Percentiles rank a stretch among this genome's conserved stretches.
Evolutionary conservation across 1,140 invertebrate species (phyloP).

Genomic region (Atopsyche davidsoni): DNA sequence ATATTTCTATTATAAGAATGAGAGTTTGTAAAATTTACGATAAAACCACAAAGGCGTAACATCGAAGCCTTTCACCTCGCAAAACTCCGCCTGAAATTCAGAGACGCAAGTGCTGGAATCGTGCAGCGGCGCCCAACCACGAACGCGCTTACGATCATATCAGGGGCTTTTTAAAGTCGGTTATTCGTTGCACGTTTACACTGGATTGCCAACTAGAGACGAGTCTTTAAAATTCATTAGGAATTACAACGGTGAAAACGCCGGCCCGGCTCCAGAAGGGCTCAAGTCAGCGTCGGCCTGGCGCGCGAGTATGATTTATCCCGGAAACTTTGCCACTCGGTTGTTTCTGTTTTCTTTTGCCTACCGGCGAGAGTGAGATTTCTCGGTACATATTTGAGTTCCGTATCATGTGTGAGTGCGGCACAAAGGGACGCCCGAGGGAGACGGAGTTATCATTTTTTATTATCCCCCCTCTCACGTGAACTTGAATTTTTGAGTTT

Average conservation of each 20-base stretch:
- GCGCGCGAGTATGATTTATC: slow-evolving; percentile 5
- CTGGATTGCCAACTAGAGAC: slow-evolving; percentile 29
- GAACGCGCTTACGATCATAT: slow-evolving; percentile 1
- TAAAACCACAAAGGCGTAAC: background rate
- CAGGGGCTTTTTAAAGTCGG: slow-evolving; percentile 14
- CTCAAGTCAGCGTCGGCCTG: slow-evolving; percentile 3
- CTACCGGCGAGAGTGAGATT: background rate
- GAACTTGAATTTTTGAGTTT: too few species aligned
- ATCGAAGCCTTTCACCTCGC: background rate
- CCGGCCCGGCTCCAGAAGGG: slow-evolving; percentile 4
- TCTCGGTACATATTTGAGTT: slow-evolving; percentile 2
- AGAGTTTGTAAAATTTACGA: background rate
- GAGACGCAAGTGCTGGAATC: slow-evolving; percentile 4
- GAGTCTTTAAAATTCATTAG: slow-evolving; percentile 31
- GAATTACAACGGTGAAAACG: slow-evolving; percentile 25
- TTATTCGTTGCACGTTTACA: slow-evolving; percentile 28
- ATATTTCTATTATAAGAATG: background rate
- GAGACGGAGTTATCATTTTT: too few species aligned
- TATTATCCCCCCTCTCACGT: too few species aligned
- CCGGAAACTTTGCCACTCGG: background rate
- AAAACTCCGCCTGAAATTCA: background rate
- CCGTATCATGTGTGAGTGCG: too few species aligned
- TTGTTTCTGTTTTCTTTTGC: slow-evolving; percentile 5
- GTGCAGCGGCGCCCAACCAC: background rate
- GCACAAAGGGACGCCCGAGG: too few species aligned